Evolutionary conservation across 1,140 invertebrate genomes (phyloP), one percentile per base, ranked within the genome.

Genomic region (Drosophila albomicans): DNA sequence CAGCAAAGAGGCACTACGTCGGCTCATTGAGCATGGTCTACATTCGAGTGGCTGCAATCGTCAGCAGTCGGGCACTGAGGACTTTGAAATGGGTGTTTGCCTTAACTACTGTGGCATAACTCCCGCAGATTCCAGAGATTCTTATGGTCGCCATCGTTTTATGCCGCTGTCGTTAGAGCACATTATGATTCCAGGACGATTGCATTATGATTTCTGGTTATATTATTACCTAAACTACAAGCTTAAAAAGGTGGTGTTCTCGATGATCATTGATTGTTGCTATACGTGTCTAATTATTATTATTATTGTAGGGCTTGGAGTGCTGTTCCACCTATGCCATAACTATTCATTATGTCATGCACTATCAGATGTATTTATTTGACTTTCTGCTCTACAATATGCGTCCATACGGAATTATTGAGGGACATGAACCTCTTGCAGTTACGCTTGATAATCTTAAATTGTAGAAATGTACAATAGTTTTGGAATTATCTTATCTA

Each of bases 61-160:
- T 79, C 93, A 95, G 72, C 94, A 94, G n/a, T 96, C 5, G 1
- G 97, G 71, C 5, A 95, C 96, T 0, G 98, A 99, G 91, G 98
- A 99, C 92, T 97, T 96, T 0, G 97, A 98, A 93, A 97, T 99
- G 94, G 98, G 98, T 73, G 96, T 96, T 82, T 99, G 98, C 92
- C 92, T 99, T 71, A 95, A 96, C 75, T 95, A 95, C 43, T 94
- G 99, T 6, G 96, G 96, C 0, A 98, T 99, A 0, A 94, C 93
- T 51, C 96, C 97, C 3, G 96, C 96, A 76, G 98, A 99, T 85
- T 96, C 97, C 0, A 93, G 97, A n/a, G 98, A 99, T 93, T 95
- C 96, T 0, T 94, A 97, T 7, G 97, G 97, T 1, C 94, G 98
- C 16, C 70, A 78, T 43, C 46, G 82, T 3, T 87, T 87, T 13